These are phyloP conservation scores for Cheilosia soror DNA, from an alignment of 2,888 invertebrate genomes.

Conservation along the genomic window DNA sequence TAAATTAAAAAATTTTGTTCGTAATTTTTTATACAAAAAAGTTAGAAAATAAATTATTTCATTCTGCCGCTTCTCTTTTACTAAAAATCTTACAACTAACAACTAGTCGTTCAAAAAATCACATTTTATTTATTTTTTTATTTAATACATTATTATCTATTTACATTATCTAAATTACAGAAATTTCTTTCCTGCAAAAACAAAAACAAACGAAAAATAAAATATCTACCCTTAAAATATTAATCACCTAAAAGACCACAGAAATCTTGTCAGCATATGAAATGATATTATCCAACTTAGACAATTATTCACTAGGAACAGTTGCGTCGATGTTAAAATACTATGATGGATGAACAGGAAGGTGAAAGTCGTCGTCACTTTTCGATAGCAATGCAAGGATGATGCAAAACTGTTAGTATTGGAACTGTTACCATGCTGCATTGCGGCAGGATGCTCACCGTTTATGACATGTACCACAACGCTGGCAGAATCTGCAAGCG, in stretches of 20 bases:
- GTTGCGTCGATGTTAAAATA: slow-evolving; percentile 40
- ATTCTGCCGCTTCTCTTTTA: slow-evolving; percentile 4
- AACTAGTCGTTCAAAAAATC: slow-evolving; percentile 64
- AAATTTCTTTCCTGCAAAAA: slow-evolving; percentile 6
- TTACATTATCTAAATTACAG: not conserved
- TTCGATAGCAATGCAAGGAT: slow-evolving; percentile 77
- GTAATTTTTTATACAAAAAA: not conserved
- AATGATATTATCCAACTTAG: slow-evolving; percentile 56
- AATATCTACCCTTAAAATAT: slow-evolving; percentile 25
- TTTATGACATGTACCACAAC: slow-evolving; percentile 93
- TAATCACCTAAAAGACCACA: slow-evolving; percentile 65
- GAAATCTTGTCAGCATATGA: slow-evolving; percentile 25
- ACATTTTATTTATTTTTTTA: slow-evolving; percentile 46
- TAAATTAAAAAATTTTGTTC: too few species aligned
- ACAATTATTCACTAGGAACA: slow-evolving; percentile 57
- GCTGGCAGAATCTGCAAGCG: slow-evolving; percentile 89
- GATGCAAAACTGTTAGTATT: slow-evolving; percentile 81
- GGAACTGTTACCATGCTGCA: slow-evolving; percentile 85
- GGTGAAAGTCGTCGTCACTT: slow-evolving; percentile 38
- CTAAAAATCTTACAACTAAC: slow-evolving; percentile 25
- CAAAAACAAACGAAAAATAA: not conserved
- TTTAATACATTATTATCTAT: slow-evolving; percentile 25
- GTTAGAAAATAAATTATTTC: slow-evolving; percentile 3
- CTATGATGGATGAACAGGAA: slow-evolving; percentile 42
- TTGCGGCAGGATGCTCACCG: slow-evolving; percentile 88